Base-by-base conservation (phyloP, 2,113 vertebrate species). In the Hippocampus abdominalis region DNA sequence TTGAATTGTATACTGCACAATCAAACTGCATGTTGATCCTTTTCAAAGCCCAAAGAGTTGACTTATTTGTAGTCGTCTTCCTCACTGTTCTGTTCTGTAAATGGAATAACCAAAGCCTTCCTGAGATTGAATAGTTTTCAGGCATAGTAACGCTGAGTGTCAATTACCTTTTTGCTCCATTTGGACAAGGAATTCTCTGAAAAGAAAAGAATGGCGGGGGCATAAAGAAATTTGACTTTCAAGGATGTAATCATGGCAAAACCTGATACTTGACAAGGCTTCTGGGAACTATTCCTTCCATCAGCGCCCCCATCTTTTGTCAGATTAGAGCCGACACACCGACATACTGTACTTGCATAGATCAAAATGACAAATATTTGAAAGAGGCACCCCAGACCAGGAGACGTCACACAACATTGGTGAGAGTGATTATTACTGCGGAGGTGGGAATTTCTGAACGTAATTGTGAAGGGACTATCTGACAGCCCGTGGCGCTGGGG, bases 31-130 rank as follows among this genome's bases (percentile, higher is more conserved):
- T 18, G 27, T 59, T 59, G 13, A 59, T 51, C 62, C 48, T 75
- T 69, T 16, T 4, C 66, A 49, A 27, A 18, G 70, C 44, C 60
- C 56, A 60, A 68, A 54, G 2, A 60, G 53, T 77, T 57, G 53
- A 15, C n/a, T 64, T 44, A 77, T 80, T 78, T 78, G 62, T 56
- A 77, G 73, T 64, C 40, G 40, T 76, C 74, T 81, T 54, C 68
- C 61, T 75, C 75, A 64, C 36, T 12, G 11, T 63, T 42, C 81
- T 51, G 53, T 68, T 87, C 87, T 82, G 74, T 77, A 88, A 88
- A 89, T 88, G 88, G 80, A 84, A 80, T 54, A 68, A 87, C 83
- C 87, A 80, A 86, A 82, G 76, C 70, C 42, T 78, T 57, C 44
- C 69, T 64, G 70, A 74, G 71, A 64, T 74, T 29, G 42, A 79